Percentiles rank a stretch among this genome's conserved stretches.
Conservation (phyloP, 2,113 vertebrate species). For the Antechinus stuartii region DNA sequence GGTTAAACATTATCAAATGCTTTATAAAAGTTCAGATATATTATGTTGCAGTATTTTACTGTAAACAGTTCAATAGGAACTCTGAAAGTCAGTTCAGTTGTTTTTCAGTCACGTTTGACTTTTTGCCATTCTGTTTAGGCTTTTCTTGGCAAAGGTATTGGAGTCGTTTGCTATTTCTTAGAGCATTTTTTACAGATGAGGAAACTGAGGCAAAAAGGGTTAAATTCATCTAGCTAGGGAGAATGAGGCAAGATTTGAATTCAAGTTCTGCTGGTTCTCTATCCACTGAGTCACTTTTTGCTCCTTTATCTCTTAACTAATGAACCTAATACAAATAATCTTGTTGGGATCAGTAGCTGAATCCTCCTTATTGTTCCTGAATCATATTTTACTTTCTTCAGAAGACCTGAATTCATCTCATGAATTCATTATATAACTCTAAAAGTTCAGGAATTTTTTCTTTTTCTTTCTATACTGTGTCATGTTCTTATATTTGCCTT, state of each 20-base stretch:
- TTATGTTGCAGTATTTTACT: not conserved
- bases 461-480: not conserved
- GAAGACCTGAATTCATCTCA: not conserved
- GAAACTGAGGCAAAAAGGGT: not conserved
- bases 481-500: not conserved
- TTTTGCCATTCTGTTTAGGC: not conserved
- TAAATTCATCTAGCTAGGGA: not conserved
- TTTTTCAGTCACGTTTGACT: not conserved
- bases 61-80: not conserved
- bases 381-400: not conserved
- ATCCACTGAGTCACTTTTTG: not conserved
- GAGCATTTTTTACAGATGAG: not conserved
- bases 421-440: not conserved
- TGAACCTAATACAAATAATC: not conserved
- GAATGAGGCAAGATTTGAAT: not conserved
- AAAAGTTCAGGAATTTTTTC: not conserved
- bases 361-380: not conserved
- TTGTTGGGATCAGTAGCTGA: not conserved
- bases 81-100: not conserved
- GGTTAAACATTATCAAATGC: not conserved
- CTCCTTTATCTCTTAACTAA: not conserved
- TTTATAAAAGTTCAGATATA: not conserved
- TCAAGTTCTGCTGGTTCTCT: not conserved
- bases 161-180: not conserved
- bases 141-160: not conserved